These are phyloP conservation scores for Apis cerana DNA, from an alignment of 1,140 invertebrate species.

Conservation along the genomic window DNA sequence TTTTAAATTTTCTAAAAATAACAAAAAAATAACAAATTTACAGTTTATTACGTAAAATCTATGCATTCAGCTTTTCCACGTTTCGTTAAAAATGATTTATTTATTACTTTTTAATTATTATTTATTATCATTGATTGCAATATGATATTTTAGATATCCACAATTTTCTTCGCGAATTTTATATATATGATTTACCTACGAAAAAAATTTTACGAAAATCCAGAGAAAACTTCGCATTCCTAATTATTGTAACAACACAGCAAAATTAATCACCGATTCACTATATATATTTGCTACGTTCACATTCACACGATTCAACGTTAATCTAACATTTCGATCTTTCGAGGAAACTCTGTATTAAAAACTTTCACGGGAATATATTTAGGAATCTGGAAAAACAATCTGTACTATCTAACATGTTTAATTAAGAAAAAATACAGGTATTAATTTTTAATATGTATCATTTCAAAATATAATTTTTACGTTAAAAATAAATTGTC, in stretches of 20 bases:
- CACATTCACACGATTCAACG: conserved; percentile 39
- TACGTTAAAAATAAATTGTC: neutral
- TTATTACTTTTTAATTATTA: neutral
- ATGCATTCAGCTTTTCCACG: neutral
- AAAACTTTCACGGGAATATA: conserved; percentile 49
- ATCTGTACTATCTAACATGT: neutral
- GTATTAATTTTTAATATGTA: neutral
- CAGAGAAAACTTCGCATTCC: conserved; percentile 21
- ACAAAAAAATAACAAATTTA: neutral
- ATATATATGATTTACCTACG: neutral
- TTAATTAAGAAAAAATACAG: conserved; percentile 26
- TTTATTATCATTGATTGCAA: neutral
- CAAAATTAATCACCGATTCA: conserved; percentile 25
- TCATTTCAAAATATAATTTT: neutral
- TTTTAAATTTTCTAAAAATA: neutral
- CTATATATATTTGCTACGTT: conserved; percentile 15
- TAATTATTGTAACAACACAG: conserved; percentile 31
- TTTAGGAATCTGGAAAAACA: conserved; percentile 18
- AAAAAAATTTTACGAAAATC: neutral
- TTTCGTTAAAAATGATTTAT: neutral
- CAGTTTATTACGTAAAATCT: neutral
- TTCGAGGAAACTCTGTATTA: conserved; percentile 11
- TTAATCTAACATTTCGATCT: conserved; percentile 49
- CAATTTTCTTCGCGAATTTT: neutral
- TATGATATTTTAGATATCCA: neutral